These are phyloP conservation scores for Hydropsyche betteni DNA, from an alignment of 2,888 invertebrate species.

Conservation along the genomic window DNA sequence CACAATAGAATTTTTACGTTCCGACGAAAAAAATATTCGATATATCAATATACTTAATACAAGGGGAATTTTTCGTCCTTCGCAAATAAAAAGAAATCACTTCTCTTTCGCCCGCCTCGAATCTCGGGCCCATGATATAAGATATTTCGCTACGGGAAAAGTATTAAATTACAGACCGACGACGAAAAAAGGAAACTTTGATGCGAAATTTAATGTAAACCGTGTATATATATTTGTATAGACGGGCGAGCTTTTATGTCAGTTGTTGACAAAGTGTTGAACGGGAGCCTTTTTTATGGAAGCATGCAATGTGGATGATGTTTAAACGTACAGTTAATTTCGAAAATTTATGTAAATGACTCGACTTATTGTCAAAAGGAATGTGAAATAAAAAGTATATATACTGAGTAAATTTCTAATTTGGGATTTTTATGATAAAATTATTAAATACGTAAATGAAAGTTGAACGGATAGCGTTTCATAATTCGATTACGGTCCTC, in stretches of 20 bases:
- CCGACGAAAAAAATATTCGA: background rate
- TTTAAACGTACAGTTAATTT: too few relatives aligned
- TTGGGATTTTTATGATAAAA: too few relatives aligned
- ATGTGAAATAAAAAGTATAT: too few relatives aligned
- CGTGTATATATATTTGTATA: background rate
- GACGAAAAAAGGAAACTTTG: constrained; percentile 26
- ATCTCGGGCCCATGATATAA: background rate
- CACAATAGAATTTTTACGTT: constrained; percentile 9
- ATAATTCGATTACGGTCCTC: too few relatives aligned
- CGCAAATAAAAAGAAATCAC: constrained; percentile 18
- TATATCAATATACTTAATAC: constrained; percentile 3
- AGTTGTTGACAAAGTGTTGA: too few relatives aligned
- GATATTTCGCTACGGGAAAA: constrained; percentile 15
- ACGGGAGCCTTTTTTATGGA: too few relatives aligned
- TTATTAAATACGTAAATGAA: too few relatives aligned
- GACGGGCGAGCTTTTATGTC: background rate
- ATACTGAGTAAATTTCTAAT: too few relatives aligned
- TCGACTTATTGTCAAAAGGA: too few relatives aligned
- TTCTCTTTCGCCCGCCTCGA: background rate
- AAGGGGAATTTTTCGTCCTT: background rate
- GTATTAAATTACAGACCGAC: constrained; percentile 23
- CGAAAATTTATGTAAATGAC: too few relatives aligned
- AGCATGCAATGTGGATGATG: too few relatives aligned
- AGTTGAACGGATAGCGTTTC: too few relatives aligned
- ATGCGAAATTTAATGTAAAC: constrained; percentile 31